Conservation (phyloP, 2,888 invertebrate genomes). For the Tortrix viridana region DNA sequence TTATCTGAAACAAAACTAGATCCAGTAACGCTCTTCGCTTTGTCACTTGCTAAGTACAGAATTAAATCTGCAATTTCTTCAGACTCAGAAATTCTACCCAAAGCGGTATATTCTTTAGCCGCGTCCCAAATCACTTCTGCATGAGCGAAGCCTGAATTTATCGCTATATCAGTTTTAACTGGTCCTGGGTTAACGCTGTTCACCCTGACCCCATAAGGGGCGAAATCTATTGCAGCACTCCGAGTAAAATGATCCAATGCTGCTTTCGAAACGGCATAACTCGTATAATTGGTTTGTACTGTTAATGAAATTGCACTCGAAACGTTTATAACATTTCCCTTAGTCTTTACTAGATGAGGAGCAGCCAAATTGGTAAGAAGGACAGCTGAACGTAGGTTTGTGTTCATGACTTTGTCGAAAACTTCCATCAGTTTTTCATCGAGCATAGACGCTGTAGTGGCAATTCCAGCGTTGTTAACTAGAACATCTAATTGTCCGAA, state of each 20-base stretch:
- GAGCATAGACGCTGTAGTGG: conserved; percentile 1
- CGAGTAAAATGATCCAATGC: conserved; percentile 90
- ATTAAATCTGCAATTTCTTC: conserved; percentile 56
- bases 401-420: conserved; percentile 38
- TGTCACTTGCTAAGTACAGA: conserved; percentile 55
- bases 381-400: conserved; percentile 36
- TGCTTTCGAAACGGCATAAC: conserved; percentile 85
- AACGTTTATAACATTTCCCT: conserved; percentile 40
- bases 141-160: background rate
- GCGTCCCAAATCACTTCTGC: conserved; percentile 4
- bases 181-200: conserved; percentile 88
- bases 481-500: conserved; percentile 38
- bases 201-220: conserved; percentile 84
- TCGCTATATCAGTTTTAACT: conserved; percentile 67
- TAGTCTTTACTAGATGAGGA: conserved; percentile 37
- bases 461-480: conserved; percentile 40
- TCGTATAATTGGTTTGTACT: no score
- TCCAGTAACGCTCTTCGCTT: conserved; percentile 58
- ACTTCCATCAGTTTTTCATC: conserved; percentile 24
- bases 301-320: conserved; percentile 34
- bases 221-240: conserved; percentile 87
- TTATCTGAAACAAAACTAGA: conserved; percentile 47
- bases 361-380: conserved; percentile 28
- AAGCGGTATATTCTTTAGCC: conserved; percentile 2
- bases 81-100: conserved; percentile 39